Evolutionary conservation across 2,888 invertebrate genomes (phyloP).

Genomic region (Aproaerema taeniolella): DNA sequence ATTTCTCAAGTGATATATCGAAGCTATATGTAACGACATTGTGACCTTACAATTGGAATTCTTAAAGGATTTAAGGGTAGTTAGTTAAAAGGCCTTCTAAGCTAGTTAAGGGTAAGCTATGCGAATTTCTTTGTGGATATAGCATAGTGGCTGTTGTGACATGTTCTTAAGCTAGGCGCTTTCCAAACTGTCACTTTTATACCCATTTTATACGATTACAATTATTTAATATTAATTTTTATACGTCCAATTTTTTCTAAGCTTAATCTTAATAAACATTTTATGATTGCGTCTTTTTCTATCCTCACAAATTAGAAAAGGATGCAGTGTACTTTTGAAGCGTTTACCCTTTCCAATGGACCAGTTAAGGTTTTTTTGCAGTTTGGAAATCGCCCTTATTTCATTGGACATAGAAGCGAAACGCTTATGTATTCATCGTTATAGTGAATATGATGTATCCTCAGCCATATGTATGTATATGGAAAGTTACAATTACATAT

Average conservation of each 20-base stretch:
- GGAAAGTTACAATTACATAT: conserved; percentile 42
- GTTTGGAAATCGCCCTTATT: conserved; percentile 8
- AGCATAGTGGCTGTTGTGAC: conserved; percentile 54
- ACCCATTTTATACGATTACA: not conserved
- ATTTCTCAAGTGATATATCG: conserved; percentile 70
- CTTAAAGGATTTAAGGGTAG: conserved; percentile 72
- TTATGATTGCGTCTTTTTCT: not conserved
- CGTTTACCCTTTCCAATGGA: not conserved
- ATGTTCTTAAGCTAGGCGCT: conserved; percentile 27
- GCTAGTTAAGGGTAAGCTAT: conserved; percentile 59
- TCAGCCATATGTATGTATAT: conserved; percentile 44
- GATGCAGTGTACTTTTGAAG: not conserved
- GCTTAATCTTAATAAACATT: not conserved
- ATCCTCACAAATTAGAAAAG: not conserved
- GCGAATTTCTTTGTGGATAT: conserved; percentile 48
- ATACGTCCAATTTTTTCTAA: not conserved
- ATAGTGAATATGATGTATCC: conserved; percentile 36
- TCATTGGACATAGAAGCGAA: conserved; percentile 23
- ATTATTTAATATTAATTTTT: not conserved
- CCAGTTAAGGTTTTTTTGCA: not conserved
- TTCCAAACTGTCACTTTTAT: conserved; percentile 6
- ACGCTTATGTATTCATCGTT: conserved; percentile 35
- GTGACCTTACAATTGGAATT: conserved; percentile 73
- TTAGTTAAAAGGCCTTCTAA: conserved; percentile 70
- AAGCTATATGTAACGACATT: conserved; percentile 63